These are phyloP conservation scores for Drosophila falleni DNA, from an alignment of 2,888 invertebrate genomes.

Conservation along the genomic window DNA sequence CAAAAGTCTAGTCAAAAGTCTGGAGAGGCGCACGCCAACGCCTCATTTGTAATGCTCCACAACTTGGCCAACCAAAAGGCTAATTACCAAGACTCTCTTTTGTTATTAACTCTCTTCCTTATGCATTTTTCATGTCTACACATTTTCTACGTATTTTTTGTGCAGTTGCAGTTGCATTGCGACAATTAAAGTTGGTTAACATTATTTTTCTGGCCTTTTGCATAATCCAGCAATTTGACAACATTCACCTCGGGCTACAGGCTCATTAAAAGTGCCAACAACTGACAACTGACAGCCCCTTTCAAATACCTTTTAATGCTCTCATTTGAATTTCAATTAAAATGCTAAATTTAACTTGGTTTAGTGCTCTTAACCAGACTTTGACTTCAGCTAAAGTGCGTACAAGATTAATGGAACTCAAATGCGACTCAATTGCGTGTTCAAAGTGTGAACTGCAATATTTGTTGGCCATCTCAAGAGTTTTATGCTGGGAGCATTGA, in stretches of 20 bases:
- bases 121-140: conserved; percentile 28
- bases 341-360: conserved; percentile 38
- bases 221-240: conserved; percentile 77
- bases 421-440: conserved; percentile 56
- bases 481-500: conserved; percentile 11
- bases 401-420: conserved; percentile 45
- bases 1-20: conserved; percentile 12
- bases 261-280: conserved; percentile 46
- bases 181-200: conserved; percentile 65
- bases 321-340: conserved; percentile 53
- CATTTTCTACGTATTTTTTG: conserved; percentile 9
- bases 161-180: conserved; percentile 33
- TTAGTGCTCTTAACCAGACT: conserved; percentile 1
- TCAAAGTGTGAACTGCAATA: conserved; percentile 58
- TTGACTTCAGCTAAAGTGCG: conserved; percentile 51
- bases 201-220: conserved; percentile 37
- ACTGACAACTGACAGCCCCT: conserved; percentile 43
- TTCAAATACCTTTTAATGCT: conserved; percentile 45
- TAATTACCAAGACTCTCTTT: conserved; percentile 44
- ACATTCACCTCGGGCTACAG: conserved; percentile 22
- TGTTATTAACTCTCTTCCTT: conserved; percentile 23
- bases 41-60: conserved; percentile 79
- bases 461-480: conserved; percentile 10
- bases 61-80: conserved; percentile 29
- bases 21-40: conserved; percentile 72